These are phyloP conservation scores for Myiothlypis chrysogaster DNA, from an alignment of 2,797 vertebrate genomes.

Conservation along the genomic window DNA sequence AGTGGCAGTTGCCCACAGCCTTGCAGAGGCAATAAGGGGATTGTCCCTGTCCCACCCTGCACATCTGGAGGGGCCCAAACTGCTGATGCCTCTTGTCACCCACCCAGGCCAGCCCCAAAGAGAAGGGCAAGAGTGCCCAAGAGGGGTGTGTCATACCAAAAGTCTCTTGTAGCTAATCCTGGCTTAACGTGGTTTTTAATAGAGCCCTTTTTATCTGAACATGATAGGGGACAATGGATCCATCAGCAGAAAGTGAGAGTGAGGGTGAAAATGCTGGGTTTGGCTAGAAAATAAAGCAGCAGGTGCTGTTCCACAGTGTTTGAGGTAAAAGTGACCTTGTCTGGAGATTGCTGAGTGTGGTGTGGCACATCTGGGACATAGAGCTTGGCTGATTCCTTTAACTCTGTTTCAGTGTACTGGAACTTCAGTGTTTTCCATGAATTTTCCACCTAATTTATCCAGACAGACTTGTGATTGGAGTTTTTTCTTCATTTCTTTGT, in stretches of 20 bases:
- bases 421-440: background rate
- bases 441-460: background rate
- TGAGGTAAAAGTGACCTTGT: background rate
- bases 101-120: background rate
- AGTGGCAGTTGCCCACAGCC: rapidly evolving
- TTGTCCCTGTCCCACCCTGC: background rate
- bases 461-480: background rate
- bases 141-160: background rate
- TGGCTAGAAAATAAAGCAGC: background rate
- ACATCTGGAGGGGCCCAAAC: rapidly evolving
- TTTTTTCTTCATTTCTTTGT: background rate
- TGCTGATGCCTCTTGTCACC: background rate
- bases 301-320: background rate
- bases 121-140: background rate
- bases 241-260: background rate
- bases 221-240: rapidly evolving
- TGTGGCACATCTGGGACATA: background rate
- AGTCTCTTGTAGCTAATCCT: background rate
- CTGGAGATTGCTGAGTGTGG: background rate
- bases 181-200: background rate
- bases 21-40: background rate
- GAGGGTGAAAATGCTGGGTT: background rate
- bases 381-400: background rate
- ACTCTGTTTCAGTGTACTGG: background rate
- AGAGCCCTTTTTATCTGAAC: rapidly evolving